Evolutionary conservation across 2,888 invertebrate species (phyloP).

Genomic region (Zhuqinia jingwanae): DNA sequence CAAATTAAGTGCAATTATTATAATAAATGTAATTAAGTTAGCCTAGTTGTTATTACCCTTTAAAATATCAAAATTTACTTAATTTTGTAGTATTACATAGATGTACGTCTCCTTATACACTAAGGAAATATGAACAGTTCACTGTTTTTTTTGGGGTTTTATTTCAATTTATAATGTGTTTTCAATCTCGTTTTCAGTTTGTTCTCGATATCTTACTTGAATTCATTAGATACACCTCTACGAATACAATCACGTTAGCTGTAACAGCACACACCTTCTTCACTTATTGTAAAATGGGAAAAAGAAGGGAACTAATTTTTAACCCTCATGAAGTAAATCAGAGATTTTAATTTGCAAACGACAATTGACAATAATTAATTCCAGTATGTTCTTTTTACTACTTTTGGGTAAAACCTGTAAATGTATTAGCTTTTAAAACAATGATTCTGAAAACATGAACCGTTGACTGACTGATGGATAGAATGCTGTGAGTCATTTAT

Average conservation of each 20-base stretch:
- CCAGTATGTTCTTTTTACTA: conserved; percentile 24
- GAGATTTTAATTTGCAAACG: background rate
- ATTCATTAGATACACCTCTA: conserved; percentile 19
- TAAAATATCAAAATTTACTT: conserved; percentile 53
- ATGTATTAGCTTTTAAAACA: conserved; percentile 43
- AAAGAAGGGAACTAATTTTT: conserved; percentile 11
- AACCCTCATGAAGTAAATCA: background rate
- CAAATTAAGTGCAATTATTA: conserved; percentile 70
- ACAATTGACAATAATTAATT: background rate
- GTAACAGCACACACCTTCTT: conserved; percentile 10
- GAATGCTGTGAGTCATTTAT: conserved; percentile 50
- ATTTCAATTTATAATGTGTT: conserved; percentile 48
- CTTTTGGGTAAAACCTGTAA: conserved; percentile 46
- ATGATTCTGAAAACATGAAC: conserved; percentile 63
- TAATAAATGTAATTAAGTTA: conserved; percentile 5
- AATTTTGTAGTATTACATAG: conserved; percentile 45
- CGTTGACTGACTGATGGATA: conserved; percentile 64
- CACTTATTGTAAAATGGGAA: conserved; percentile 37
- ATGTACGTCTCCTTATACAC: conserved; percentile 13
- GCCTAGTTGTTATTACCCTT: conserved; percentile 18
- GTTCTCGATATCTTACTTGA: conserved; percentile 51
- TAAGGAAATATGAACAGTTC: conserved; percentile 59
- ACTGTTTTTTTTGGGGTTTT: conserved; percentile 66
- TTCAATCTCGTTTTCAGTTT: conserved; percentile 64
- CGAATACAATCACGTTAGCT: conserved; percentile 9